Evolutionary conservation across 23 tunicate genomes (phyloP).

Genomic region (Aplidium turbinatum): DNA sequence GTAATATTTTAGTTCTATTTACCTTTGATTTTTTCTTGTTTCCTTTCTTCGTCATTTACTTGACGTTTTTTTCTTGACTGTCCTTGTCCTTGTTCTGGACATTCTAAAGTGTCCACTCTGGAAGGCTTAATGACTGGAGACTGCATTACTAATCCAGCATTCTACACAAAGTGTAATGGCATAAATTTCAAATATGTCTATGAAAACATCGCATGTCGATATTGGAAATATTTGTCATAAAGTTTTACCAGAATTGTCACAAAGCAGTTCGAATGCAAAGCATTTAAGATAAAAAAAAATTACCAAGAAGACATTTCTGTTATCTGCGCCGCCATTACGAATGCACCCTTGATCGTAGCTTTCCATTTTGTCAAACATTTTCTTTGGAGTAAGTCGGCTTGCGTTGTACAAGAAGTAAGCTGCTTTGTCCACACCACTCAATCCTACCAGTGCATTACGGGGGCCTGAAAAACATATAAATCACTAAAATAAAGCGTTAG

Average conservation of each 20-base stretch:
- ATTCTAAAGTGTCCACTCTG: neutral
- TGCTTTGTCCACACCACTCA: constrained; percentile 73
- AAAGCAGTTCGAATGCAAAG: too few relatives aligned
- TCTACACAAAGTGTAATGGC: too few relatives aligned
- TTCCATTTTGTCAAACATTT: constrained; percentile 53
- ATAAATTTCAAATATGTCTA: too few relatives aligned
- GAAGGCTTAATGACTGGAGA: neutral
- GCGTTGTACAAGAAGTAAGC: constrained; percentile 73
- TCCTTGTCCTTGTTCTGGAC: neutral
- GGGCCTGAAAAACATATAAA: constrained; percentile 55
- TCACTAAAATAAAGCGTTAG: too few relatives aligned
- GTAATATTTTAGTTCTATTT: too few relatives aligned
- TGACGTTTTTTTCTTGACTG: constrained; percentile 4
- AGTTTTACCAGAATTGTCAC: too few relatives aligned
- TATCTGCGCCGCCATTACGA: constrained; percentile 60
- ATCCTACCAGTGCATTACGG: constrained; percentile 45
- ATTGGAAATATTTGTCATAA: too few relatives aligned
- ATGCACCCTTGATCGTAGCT: constrained; percentile 69
- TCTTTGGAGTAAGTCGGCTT: constrained; percentile 41
- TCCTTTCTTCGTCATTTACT: too few relatives aligned
- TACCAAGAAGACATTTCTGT: constrained; percentile 51
- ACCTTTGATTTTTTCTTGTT: too few relatives aligned
- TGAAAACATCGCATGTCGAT: too few relatives aligned
- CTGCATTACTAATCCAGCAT: constrained; percentile 12
- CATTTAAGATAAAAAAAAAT: too few relatives aligned